These are phyloP conservation scores for Ginglymostoma cirratum DNA, from an alignment of 2,113 vertebrate species.

Conservation along the genomic window DNA sequence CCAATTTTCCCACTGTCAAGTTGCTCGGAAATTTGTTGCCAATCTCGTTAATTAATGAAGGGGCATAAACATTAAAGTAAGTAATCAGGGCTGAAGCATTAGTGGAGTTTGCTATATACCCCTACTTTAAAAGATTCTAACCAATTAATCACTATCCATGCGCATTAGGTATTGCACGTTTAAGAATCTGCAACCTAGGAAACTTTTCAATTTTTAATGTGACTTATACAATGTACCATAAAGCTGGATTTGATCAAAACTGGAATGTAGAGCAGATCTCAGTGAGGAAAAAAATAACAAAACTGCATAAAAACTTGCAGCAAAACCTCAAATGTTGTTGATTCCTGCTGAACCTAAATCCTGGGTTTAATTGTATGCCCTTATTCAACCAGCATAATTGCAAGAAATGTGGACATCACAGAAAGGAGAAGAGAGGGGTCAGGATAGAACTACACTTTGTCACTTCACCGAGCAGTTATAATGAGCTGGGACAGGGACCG, in stretches of 20 bases:
- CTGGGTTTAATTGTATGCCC: neutral
- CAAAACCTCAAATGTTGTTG: neutral
- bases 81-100: neutral
- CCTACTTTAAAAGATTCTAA: neutral
- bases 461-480: too few relatives aligned
- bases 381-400: neutral
- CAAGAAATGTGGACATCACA: neutral
- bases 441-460: too few relatives aligned
- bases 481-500: too few relatives aligned
- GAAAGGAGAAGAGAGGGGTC: too few relatives aligned
- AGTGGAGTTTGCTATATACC: neutral
- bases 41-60: neutral
- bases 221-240: neutral
- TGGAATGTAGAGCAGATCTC: neutral
- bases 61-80: neutral
- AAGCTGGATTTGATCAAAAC: neutral
- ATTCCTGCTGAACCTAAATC: neutral
- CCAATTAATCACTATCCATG: neutral
- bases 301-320: too few relatives aligned
- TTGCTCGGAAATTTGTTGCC: neutral
- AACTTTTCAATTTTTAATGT: neutral
- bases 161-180: neutral
- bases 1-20: neutral
- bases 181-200: neutral
- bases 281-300: neutral